Percentiles rank a stretch among this genome's conserved stretches.
These are phyloP conservation scores for Mugil cephalus DNA, from an alignment of 2,113 vertebrate genomes.

Conservation along the genomic window DNA sequence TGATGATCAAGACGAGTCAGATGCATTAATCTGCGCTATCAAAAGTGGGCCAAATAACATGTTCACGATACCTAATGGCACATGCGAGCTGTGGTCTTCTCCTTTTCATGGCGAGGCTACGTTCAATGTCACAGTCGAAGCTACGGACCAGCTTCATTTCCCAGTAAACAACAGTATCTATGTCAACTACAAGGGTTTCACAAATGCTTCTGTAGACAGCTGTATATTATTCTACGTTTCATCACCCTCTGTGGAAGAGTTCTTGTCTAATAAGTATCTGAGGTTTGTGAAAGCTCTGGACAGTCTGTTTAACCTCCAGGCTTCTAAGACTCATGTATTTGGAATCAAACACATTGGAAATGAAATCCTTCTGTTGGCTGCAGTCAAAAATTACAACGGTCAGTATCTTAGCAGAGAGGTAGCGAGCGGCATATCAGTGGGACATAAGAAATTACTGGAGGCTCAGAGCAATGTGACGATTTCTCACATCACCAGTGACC, in stretches of 20 bases:
- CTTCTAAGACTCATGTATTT: conserved; percentile 84
- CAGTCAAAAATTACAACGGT: conserved; percentile 82
- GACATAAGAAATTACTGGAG: conserved; percentile 80
- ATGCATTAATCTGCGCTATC: conserved; percentile 79
- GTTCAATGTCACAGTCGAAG: conserved; percentile 82
- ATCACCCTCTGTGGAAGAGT: conserved; percentile 75
- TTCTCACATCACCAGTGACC: conserved; percentile 81
- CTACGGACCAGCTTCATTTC: conserved; percentile 77
- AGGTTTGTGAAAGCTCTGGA: conserved; percentile 83
- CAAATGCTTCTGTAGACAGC: conserved; percentile 80
- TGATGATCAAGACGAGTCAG: conserved; percentile 78
- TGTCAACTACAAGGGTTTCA: conserved; percentile 84
- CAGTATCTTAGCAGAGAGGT: conserved; percentile 80
- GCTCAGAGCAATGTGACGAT: conserved; percentile 80
- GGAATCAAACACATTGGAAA: conserved; percentile 77
- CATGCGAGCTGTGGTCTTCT: conserved; percentile 82
- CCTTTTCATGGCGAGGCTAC: conserved; percentile 82
- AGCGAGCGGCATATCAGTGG: conserved; percentile 76
- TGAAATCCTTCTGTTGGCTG: conserved; percentile 79
- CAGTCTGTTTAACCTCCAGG: conserved; percentile 83
- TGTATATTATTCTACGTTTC: conserved; percentile 83
- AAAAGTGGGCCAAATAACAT: conserved; percentile 76
- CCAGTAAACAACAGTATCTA: conserved; percentile 84
- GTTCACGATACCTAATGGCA: conserved; percentile 79
- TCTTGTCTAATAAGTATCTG: conserved; percentile 79